phyloP scores from a whole-genome alignment of 2,888 invertebrate genomes.

The Heliconius sara region DNA sequence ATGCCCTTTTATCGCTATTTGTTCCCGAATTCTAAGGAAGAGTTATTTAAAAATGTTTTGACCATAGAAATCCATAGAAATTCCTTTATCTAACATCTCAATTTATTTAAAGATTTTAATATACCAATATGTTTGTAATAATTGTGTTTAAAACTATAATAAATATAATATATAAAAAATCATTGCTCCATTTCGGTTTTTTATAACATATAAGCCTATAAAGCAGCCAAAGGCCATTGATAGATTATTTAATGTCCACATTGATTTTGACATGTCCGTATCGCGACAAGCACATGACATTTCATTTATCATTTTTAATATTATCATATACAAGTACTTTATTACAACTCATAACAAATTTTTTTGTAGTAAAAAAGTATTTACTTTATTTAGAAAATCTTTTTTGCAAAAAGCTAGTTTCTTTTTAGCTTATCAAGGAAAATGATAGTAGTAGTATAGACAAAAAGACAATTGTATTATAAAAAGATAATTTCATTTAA shows the following conservation, averaged over 20 bases:
- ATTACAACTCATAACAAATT: too few species aligned
- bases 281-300: neutral
- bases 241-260: neutral
- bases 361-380: too few species aligned
- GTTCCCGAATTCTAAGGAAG: too few species aligned
- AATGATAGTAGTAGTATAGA: too few species aligned
- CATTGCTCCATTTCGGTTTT: neutral
- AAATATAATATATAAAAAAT: neutral
- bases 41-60: too few species aligned
- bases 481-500: too few species aligned
- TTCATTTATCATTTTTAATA: neutral
- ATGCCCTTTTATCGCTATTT: too few species aligned
- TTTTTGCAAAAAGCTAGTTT: too few species aligned
- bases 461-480: too few species aligned
- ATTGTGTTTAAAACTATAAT: neutral
- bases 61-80: neutral
- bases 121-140: neutral
- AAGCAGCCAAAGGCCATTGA: neutral
- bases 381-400: too few species aligned
- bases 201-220: neutral
- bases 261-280: constrained; percentile 1
- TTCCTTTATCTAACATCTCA: too few species aligned
- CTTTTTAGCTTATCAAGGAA: too few species aligned
- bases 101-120: neutral
- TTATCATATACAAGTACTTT: neutral